Evolutionary conservation across 2,797 vertebrate species (phyloP).

Genomic region (Pelodytes ibericus): DNA sequence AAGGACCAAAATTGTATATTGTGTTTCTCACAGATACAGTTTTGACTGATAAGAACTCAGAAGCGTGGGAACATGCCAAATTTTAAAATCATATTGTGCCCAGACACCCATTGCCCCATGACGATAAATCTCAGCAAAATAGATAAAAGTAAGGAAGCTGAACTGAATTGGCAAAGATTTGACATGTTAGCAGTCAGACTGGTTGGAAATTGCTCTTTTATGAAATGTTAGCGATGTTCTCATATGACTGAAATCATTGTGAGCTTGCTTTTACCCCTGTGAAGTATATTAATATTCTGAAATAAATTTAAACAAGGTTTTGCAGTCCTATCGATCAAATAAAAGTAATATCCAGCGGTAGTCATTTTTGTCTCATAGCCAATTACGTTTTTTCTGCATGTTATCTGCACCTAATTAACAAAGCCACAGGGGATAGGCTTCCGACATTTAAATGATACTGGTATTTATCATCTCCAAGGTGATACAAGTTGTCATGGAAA

Average conservation of each 20-base stretch:
- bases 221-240: conserved; percentile 5
- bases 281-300: background rate
- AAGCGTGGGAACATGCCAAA: background rate
- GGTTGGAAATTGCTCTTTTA: background rate
- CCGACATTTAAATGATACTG: conserved; percentile 37
- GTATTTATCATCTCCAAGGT: conserved; percentile 49
- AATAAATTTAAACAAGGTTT: background rate
- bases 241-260: background rate
- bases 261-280: background rate
- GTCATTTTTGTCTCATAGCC: background rate
- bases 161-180: background rate
- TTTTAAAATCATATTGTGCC: background rate
- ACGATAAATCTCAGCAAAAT: too few relatives aligned
- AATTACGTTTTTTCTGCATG: conserved; percentile 11
- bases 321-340: background rate
- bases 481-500: conserved; percentile 51
- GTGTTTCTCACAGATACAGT: too few relatives aligned
- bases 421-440: conserved; percentile 40
- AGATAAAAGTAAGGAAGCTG: background rate
- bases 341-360: conserved; percentile 6
- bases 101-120: too few relatives aligned
- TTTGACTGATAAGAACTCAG: too few relatives aligned
- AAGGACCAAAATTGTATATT: too few relatives aligned
- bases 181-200: background rate
- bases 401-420: conserved; percentile 35